phyloP scores from a whole-genome alignment of 2,888 invertebrate genomes.

The Drosophila formosana region DNA sequence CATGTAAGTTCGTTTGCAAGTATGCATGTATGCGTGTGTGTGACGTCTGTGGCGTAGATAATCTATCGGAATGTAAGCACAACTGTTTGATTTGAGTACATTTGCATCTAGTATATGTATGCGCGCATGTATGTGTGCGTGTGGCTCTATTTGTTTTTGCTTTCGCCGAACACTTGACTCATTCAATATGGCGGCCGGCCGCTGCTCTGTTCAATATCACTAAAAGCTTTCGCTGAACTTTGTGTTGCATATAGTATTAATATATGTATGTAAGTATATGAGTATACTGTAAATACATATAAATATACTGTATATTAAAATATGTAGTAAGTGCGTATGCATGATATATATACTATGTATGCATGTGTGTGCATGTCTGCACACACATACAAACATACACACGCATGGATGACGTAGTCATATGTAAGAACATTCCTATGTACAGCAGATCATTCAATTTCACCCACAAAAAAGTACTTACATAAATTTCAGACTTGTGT shows the following conservation, averaged over 20 bases:
- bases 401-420: not conserved
- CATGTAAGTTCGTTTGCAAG: not conserved
- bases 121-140: not conserved
- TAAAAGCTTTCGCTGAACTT: conserved; percentile 32
- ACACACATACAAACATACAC: not conserved
- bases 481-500: conserved; percentile 51
- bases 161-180: conserved; percentile 17
- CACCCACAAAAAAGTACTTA: conserved; percentile 47
- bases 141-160: conserved; percentile 24
- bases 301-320: not conserved
- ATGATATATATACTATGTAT: not conserved
- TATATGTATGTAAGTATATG: not conserved
- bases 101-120: not conserved
- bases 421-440: not conserved
- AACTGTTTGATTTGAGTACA: not conserved
- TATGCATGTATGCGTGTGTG: not conserved
- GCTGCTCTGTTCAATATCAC: conserved; percentile 13
- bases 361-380: not conserved
- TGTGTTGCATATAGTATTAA: conserved; percentile 22
- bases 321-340: not conserved
- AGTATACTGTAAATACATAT: not conserved
- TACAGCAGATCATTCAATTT: conserved; percentile 1
- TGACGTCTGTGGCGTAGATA: conserved; percentile 17
- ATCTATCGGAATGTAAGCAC: not conserved
- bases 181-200: conserved; percentile 53